A percentile compares a stretch with the other conserved stretches of the same genome.
Conservation (phyloP, 2,113 vertebrate genomes). For the Ciconia maguari region DNA sequence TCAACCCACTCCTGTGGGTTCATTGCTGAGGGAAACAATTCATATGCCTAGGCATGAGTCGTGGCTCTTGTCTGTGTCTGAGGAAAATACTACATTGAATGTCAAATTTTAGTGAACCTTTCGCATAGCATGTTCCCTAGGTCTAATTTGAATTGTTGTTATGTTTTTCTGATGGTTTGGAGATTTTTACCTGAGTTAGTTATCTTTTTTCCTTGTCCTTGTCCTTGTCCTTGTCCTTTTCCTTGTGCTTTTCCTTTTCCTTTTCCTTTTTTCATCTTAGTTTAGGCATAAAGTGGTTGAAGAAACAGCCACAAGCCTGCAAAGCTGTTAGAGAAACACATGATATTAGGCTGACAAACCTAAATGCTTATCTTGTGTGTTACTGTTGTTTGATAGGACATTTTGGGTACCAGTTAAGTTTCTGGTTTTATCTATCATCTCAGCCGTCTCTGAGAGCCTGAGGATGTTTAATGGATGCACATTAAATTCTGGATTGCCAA, state of each 20-base stretch:
- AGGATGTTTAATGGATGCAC: neutral
- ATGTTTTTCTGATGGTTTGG: neutral
- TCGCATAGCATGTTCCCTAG: rapidly evolving
- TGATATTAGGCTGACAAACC: neutral
- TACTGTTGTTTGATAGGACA: neutral
- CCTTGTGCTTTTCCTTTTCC: neutral
- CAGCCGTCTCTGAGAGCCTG: neutral
- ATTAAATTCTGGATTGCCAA: neutral
- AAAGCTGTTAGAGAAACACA: neutral
- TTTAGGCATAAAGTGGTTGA: neutral
- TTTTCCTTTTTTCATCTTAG: neutral
- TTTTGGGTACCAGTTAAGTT: neutral
- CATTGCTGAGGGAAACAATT: neutral
- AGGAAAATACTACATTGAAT: neutral
- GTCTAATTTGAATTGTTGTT: neutral
- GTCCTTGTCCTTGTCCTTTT: too few species aligned
- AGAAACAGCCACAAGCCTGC: neutral
- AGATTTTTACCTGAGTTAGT: neutral
- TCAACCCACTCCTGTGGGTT: neutral
- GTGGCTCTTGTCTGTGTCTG: neutral
- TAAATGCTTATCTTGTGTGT: neutral
- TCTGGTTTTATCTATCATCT: neutral
- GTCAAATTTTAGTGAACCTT: neutral
- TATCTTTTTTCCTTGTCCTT: too few species aligned
- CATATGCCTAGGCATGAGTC: rapidly evolving